A percentile compares a stretch with the other conserved stretches of the same genome.
phyloP scores from a whole-genome alignment of 2,797 vertebrate genomes.

The Mormyrus hasselquistii region DNA sequence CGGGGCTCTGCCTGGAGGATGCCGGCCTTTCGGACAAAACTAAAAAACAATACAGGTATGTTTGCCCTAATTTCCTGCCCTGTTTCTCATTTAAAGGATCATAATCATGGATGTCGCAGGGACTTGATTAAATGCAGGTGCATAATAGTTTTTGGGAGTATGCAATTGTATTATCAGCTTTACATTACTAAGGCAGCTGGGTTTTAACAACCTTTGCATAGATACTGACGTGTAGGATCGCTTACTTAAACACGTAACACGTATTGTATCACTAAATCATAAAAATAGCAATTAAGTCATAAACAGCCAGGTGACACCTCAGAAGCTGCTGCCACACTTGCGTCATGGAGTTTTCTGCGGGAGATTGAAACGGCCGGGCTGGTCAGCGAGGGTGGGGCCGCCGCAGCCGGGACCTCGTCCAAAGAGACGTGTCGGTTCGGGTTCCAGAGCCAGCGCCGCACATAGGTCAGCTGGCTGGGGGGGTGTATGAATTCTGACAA shows the following conservation, averaged over 20 bases:
- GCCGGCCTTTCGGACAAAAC: not conserved
- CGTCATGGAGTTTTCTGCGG: not conserved
- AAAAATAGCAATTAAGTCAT: not conserved
- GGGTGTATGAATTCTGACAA: slow-evolving; percentile 12
- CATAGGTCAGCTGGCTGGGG: not conserved
- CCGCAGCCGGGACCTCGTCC: not conserved
- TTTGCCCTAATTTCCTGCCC: not conserved
- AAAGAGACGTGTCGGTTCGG: not conserved
- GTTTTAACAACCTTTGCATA: not conserved
- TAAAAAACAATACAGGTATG: not conserved
- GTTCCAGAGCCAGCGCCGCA: not conserved
- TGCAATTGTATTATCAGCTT: not conserved
- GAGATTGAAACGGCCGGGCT: not conserved
- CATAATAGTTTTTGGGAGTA: not conserved
- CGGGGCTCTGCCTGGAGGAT: too few relatives aligned
- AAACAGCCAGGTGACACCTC: not conserved
- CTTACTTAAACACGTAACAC: not conserved
- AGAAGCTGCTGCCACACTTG: not conserved
- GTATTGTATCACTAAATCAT: not conserved
- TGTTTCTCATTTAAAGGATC: not conserved
- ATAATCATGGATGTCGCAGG: not conserved
- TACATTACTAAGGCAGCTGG: not conserved
- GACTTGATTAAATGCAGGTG: not conserved
- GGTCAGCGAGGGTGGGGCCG: not conserved
- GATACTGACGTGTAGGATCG: not conserved